Evolutionary conservation across 2,113 vertebrate genomes (phyloP).

Genomic region (Malurus melanocephalus): DNA sequence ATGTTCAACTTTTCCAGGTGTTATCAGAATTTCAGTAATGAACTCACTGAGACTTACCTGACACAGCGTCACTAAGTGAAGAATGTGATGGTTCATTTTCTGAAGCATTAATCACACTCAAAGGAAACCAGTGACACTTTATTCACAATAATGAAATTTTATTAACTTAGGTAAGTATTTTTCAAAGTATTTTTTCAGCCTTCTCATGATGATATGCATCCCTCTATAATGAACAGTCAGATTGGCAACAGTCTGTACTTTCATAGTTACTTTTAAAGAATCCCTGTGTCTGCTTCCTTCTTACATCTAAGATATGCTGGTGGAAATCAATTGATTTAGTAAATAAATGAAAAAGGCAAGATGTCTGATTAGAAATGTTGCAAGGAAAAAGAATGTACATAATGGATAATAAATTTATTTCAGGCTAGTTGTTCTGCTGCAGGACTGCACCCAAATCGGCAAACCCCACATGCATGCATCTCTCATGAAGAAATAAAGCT

Average conservation of each 20-base stretch:
- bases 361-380: neutral
- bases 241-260: neutral
- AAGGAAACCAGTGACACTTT: neutral
- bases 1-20: neutral
- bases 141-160: neutral
- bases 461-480: neutral
- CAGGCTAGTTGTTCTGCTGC: neutral
- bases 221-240: neutral
- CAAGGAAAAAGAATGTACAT: neutral
- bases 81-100: neutral
- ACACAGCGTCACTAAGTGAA: constrained; percentile 3
- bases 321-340: neutral
- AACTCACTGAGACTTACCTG: neutral
- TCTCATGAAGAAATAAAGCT: neutral
- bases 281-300: neutral
- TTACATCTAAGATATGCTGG: neutral
- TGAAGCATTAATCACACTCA: neutral
- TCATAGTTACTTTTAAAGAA: neutral
- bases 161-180: neutral
- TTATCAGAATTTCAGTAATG: constrained; percentile 30
- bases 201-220: neutral
- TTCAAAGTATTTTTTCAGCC: neutral
- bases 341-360: neutral
- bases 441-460: neutral
- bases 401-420: neutral